Base-by-base conservation (phyloP, 37 sponge, comb jelly and placozoan genomes). In the Oopsacas minuta region DNA sequence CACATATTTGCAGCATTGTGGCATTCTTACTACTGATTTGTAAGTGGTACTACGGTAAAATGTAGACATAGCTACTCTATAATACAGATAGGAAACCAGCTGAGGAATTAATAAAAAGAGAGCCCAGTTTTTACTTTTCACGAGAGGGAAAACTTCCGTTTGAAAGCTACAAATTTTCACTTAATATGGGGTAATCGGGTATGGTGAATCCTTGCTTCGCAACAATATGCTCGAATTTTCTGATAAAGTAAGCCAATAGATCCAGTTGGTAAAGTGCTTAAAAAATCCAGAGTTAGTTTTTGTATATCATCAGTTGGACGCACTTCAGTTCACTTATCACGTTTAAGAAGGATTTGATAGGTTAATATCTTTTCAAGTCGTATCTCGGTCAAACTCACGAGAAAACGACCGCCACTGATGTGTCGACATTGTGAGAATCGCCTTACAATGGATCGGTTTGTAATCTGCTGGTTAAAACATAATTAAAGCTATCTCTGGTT, bases 351-450 rank as follows among this genome's bases (percentile, higher is more conserved):
- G 75, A 20, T 3, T 12, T 61, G 75, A 12, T 61, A 61, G 28
- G 75, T 61, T 61, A 61, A 32, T 61, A 61, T 61, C 75, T 61
- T 61, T 61, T 61, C 75, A 61, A 34, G 28, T 32, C 75, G 75
- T 25, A 61, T 61, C 75, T 61, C 75, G 22, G 75, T 61, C 28
- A 61, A 61, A n/a, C 75, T 61, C 30, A 61, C 75, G 1, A 61
- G 75, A 61, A 61, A 61, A 61, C 75, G 75, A n/a, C 75, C 75
- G 75, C 75, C 75, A 61, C 75, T 61, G 32, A 61, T 61, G 22
- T 61, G 75, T 61, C 75, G 7, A 61, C 28, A 61, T 61, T 61
- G 75, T 7, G 75, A 61, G 22, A 61, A 61, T 61, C 75, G 7
- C 75, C 75, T 61, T 61, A 32, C 75, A 61, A 61, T 25, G 75